Percentiles rank a stretch among this genome's conserved stretches.
Conservation (phyloP, 2,113 vertebrate genomes). For the Prunella himalayana region DNA sequence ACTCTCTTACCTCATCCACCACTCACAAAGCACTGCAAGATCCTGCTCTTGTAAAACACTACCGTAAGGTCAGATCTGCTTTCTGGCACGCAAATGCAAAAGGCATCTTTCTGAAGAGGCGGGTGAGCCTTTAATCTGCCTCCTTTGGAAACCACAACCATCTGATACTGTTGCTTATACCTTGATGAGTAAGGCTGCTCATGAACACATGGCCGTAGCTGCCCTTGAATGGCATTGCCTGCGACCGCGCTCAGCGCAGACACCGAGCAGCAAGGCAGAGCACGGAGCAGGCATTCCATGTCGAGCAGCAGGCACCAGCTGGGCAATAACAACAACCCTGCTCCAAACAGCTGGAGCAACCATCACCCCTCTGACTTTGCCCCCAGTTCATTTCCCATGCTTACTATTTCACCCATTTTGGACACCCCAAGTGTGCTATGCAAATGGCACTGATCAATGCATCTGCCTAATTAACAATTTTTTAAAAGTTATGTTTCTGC, state of each 20-base stretch:
- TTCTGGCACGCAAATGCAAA: not conserved
- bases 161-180: not conserved
- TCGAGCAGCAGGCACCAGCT: constrained; percentile 10
- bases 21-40: not conserved
- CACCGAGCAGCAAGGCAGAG: not conserved
- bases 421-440: not conserved
- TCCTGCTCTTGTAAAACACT: not conserved
- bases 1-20: constrained; percentile 43
- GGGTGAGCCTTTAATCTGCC: constrained; percentile 30
- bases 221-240: constrained; percentile 35
- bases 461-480: not conserved
- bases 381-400: not conserved
- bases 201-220: constrained; percentile 26
- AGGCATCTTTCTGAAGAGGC: not conserved
- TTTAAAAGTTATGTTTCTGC: not conserved
- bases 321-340: constrained; percentile 2
- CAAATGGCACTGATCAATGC: not conserved
- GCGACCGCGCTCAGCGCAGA: not conserved
- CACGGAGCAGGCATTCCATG: not conserved
- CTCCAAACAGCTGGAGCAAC: constrained; percentile 60
- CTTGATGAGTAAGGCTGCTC: constrained; percentile 35
- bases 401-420: constrained; percentile 38
- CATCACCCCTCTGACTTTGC: constrained; percentile 11
- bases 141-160: constrained; percentile 45
- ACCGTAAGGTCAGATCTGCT: not conserved